These are phyloP conservation scores for Acropora yongei DNA, from an alignment of 64 coral and sea anemone species.

Conservation along the genomic window DNA sequence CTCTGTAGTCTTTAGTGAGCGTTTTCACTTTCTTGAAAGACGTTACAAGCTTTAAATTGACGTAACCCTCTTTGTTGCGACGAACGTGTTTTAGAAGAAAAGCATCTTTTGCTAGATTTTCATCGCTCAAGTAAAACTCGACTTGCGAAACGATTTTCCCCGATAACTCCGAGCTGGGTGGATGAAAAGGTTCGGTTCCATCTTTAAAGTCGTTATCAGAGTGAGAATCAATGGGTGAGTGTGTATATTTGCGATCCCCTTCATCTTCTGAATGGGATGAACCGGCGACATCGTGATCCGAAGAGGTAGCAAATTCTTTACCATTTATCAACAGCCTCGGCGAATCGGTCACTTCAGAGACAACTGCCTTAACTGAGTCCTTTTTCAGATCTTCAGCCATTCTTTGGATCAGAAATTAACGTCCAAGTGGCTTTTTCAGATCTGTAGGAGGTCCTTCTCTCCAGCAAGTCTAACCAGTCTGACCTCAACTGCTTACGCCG, in stretches of 20 bases:
- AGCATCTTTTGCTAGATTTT: constrained; percentile 88
- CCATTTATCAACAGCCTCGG: constrained; percentile 89
- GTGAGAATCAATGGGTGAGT: constrained; percentile 86
- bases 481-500: background rate
- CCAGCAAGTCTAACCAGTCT: background rate
- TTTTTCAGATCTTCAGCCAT: constrained; percentile 90
- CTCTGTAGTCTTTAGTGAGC: constrained; percentile 94
- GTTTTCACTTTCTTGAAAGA: constrained; percentile 99
- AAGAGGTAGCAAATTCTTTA: constrained; percentile 68
- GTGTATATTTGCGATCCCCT: constrained; percentile 53
- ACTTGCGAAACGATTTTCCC: constrained; percentile 87
- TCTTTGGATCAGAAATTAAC: constrained; percentile 47
- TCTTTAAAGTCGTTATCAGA: constrained; percentile 94
- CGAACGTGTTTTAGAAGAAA: constrained; percentile 98
- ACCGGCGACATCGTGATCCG: constrained; percentile 90
- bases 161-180: constrained; percentile 85
- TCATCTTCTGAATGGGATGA: constrained; percentile 94
- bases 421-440: constrained; percentile 63
- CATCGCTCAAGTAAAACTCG: constrained; percentile 95
- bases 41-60: constrained; percentile 97
- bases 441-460: background rate
- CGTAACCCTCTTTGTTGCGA: constrained; percentile 96
- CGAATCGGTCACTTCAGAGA: constrained; percentile 65
- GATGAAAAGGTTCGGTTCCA: constrained; percentile 56
- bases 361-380: background rate